Evolutionary conservation across 2,888 invertebrate species (phyloP), one percentile per base, ranked within the genome.

Genomic region (Rhagonycha fulva): DNA sequence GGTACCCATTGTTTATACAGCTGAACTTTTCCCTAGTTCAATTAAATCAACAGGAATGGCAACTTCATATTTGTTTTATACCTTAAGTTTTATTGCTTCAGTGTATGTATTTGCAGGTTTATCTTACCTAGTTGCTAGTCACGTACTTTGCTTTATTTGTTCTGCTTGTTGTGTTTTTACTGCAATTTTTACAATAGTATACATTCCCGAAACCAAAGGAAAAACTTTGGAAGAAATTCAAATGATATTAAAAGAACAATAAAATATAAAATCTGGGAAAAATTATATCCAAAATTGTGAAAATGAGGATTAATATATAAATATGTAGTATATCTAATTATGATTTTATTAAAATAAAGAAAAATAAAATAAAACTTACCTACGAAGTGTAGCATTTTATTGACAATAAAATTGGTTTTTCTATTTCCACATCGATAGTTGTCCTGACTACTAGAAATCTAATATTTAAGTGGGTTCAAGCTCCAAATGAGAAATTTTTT

Each of bases 21-120:
- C 86, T 1, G 88, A 88, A 80, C 76, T 88, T 9, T 88, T 88
- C 76, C 86, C 88, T 0, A 85, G 87, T 3, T 85, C 85, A 60
- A 84, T 88, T 12, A 88, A 88, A 82, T 87, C 87, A 2, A 83
- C 86, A 75, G 87, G 87, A 4, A 87, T 87, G 87, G 86, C 87
- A 0, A 69, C 86, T 28, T 83, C 87, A 1, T 87, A 87, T 74
- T 83, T 84, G 2, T 83, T 85, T 79, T 87, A 86, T 72, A 86
- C 86, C 2, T 74, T 84, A 3, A 84, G 84, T 28, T 84, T 83
- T 11, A 80, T 85, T 9, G 68, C 86, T 4, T 85, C 86, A 3
- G 81, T 87, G 24, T 83, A 84, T 60, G 70, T 87, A 24, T 87
- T 85, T 75, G 83, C 84, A 74, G 78, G 79, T 70, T 78, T 86